A percentile compares a stretch with the other conserved stretches of the same genome.
Evolutionary conservation across 2,797 vertebrate species (phyloP).

Genomic region (Macroramphosus scolopax): DNA sequence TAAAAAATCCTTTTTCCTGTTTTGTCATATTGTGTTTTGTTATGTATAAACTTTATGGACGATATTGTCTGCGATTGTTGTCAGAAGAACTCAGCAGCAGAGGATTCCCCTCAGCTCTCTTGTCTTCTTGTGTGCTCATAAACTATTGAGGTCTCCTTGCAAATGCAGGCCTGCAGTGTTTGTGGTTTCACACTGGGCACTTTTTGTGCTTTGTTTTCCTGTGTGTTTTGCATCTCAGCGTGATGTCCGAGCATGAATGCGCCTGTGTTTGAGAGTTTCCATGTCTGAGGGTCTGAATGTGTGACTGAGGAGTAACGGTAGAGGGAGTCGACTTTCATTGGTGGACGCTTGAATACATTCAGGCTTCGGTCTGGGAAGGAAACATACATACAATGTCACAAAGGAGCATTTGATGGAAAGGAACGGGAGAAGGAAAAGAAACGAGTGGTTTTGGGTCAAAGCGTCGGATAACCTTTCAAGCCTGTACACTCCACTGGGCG

Average conservation of each 20-base stretch:
- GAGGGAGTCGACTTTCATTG: slow-evolving; percentile 30
- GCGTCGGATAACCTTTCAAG: slow-evolving; percentile 72
- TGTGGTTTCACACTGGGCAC: slow-evolving; percentile 34
- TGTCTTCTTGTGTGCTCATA: slow-evolving; percentile 48
- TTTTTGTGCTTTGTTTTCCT: slow-evolving; percentile 37
- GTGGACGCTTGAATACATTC: slow-evolving; percentile 58
- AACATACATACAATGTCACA: slow-evolving; percentile 66
- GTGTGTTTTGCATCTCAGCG: slow-evolving; percentile 30
- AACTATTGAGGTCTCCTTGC: slow-evolving; percentile 54
- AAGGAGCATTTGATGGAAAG: slow-evolving; percentile 68
- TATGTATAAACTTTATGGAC: slow-evolving; percentile 12
- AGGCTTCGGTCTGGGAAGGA: slow-evolving; percentile 56
- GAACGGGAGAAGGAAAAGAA: slow-evolving; percentile 53
- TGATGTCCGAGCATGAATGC: slow-evolving; percentile 8
- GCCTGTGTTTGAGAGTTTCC: slow-evolving; percentile 6
- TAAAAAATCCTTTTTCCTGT: not conserved
- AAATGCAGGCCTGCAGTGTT: slow-evolving; percentile 33
- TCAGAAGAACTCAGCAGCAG: slow-evolving; percentile 13
- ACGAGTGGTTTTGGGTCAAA: slow-evolving; percentile 73
- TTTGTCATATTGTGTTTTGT: slow-evolving; percentile 10
- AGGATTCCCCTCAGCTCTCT: slow-evolving; percentile 30
- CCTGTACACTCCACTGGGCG: slow-evolving; percentile 71
- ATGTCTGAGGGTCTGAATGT: slow-evolving; percentile 3
- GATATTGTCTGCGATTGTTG: slow-evolving; percentile 17
- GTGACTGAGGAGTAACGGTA: not conserved